Base-by-base conservation (phyloP, 2,888 invertebrate genomes). In the Aleiodes alternator region DNA sequence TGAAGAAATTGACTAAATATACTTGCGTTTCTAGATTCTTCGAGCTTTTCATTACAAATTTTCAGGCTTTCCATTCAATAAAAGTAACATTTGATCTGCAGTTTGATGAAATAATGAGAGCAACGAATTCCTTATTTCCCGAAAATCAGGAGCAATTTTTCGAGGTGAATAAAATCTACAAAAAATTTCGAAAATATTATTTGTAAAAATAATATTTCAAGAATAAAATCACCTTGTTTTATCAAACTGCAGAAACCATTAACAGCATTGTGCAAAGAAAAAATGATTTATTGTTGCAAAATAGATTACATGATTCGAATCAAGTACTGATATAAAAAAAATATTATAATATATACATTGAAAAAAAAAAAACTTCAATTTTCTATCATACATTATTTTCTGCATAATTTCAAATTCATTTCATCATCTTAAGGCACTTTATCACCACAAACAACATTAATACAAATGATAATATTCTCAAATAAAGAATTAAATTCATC, bases 361-460 rank as follows among this genome's bases (percentile, higher is more conserved):
- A 53, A 51, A 81, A 85, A 80, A 83, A 84, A 57, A 50, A 68
- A 72, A 56, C 6, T 38, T 9, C 70, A 71, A 77, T 76, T 75
- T 34, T 76, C 76, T 75, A 72, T 61, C 70, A 70, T 69, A 74
- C 76, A 73, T 76, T 79, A 75, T 70, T 76, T 68, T 56, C 57
- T 80, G 43, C 43, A 11, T 43, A 43, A 43, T 43, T 43, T 43
- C 43, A 43, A 43, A 43, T 43, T 43, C 43, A 43, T 43, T 43
- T 43, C 43, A 43, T 43, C 66, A 56, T 79, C 34, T 34, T 55
- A 80, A 83, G 79, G 53, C 81, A 81, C 64, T 38, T 59, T 16
- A 29, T 61, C 51, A 34, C 43, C 61, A 87, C 82, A 83, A 81
- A 79, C 75, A 81, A 82, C 82, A 80, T 84, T 78, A 43, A 43